Base-by-base conservation (phyloP, 2,888 invertebrate species). In the Agriopis aurantiaria region DNA sequence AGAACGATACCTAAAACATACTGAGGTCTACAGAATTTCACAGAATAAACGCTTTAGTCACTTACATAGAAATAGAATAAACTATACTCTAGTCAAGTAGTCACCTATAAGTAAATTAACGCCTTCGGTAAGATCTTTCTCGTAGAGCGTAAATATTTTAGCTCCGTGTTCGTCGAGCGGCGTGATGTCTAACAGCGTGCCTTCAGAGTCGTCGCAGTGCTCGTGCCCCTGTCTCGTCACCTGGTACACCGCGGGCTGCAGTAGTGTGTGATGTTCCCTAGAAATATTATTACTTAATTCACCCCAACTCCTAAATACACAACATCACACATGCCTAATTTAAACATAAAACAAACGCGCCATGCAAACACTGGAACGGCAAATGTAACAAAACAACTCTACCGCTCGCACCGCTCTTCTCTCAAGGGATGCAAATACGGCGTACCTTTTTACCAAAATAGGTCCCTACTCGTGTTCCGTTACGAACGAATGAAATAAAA, bases 71-170 rank as follows among this genome's bases (percentile, higher is more conserved):
- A 33, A 33, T 3, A 33, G 3, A 33, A 33, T 33, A 5, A 33
- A 33, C 33, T 33, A 33, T 4, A 33, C 33, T 33, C 33, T 33
- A 33, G 17, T 23, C 5, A 33, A 5, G 5, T 23, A 14, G 41
- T 58, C 77, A 96, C 96, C 96, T 93, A 96, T 96, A 78, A 96
- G 95, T 80, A 96, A 95, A 91, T 97, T 97, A 84, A 96, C 96
- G 75, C 97, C 97, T 86, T 96, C 96, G 60, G 96, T 96, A 73
- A 97, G 95, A 87, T 96, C 96, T 89, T 96, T 96, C 86, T 97
- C 96, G 83, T 96, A 96, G 43, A 97, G 92, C 8, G 96, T 96
- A 85, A 97, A 96, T 75, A 96, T 94, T 81, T 96, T 96, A 23
- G 91, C 86, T 57, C 96, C 96, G 80, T 95, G 95, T 77, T 96